Evolutionary conservation across 1,140 invertebrate species (phyloP), one percentile per base, ranked within the genome.

Genomic region (Whitmania pigra): DNA sequence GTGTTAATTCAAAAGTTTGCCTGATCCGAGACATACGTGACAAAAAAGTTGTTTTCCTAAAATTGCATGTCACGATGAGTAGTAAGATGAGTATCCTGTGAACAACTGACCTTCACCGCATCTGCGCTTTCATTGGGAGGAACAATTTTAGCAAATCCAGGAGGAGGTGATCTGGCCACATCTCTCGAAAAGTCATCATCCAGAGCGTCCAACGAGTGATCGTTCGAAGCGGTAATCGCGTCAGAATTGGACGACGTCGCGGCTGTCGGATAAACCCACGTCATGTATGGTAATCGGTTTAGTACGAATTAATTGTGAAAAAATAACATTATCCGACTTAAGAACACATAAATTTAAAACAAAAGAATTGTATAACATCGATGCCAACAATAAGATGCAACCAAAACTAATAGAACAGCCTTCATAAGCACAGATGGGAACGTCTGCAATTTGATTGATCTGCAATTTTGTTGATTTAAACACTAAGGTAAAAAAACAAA

Each of bases 121-220:
- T 49, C 43, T 7, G 43, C 11, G 13, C 15, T 49, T 17, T 49
- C 43, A 17, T 49, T 49, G 43, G 43, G 43, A 17, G 43, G 43
- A 49, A 49, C 43, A 17, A 49, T 63, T 31, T 63, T 63, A 13
- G 29, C 57, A 63, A 63, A 63, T 63, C 57, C 57, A 7, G 57
- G 57, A 13, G 57, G 57, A 18, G 57, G 57, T 2, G 57, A 22
- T 63, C 29, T 22, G 29, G 57, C 29, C 57, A 25, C 29, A 20
- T 31, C 29, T 20, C 22, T 31, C 15, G 22, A 22, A n/a, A 63
- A 63, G 29, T 63, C 57, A 63, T 63, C 57, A 17, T 63, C 57
- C 57, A 63, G 29, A n/a, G 57, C 57, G 22, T 63, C 57, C 57
- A 63, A 63, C 22, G 9, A 31, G 29, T 25, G 22, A 15, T 63